These are phyloP conservation scores for Dipodomys spectabilis DNA, from an alignment of 2,113 vertebrate genomes.

Conservation along the genomic window DNA sequence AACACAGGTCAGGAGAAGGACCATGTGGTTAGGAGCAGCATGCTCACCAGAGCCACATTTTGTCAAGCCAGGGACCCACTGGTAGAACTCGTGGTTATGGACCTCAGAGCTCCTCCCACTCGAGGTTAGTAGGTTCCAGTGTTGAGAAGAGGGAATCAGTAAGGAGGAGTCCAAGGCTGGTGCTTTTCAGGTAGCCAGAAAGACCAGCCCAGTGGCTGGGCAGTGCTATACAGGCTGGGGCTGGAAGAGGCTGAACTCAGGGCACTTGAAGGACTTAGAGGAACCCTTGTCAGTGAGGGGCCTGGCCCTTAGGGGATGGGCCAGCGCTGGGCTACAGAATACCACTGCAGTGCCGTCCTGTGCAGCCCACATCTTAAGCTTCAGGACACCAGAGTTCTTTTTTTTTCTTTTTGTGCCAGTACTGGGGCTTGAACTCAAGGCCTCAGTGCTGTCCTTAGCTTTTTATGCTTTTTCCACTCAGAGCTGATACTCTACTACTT, in stretches of 20 bases:
- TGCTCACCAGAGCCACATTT: too few species aligned
- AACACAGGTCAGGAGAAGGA: neutral
- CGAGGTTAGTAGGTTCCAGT: neutral
- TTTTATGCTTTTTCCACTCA: too few species aligned
- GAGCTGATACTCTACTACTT: too few species aligned
- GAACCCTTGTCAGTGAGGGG: too few species aligned
- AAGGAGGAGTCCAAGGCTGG: neutral
- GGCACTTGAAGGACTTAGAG: neutral
- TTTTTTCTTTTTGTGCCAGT: too few species aligned
- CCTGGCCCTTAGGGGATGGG: fast-evolving
- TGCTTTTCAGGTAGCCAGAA: neutral
- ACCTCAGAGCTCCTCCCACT: neutral
- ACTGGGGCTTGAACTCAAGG: too few species aligned
- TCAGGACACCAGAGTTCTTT: neutral
- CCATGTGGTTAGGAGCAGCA: too few species aligned
- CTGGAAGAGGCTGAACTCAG: neutral
- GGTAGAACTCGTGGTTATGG: neutral
- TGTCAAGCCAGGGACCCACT: neutral
- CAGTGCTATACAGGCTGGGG: fast-evolving
- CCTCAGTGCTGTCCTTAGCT: too few species aligned
- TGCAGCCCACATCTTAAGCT: neutral
- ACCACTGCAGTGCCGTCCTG: neutral
- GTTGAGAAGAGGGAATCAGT: neutral
- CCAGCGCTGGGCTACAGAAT: neutral
- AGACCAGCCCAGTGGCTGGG: fast-evolving